A percentile compares a stretch with the other conserved stretches of the same genome.
Evolutionary conservation across 1,140 invertebrate genomes (phyloP).

Genomic region (Drosophila pseudoananassae): DNA sequence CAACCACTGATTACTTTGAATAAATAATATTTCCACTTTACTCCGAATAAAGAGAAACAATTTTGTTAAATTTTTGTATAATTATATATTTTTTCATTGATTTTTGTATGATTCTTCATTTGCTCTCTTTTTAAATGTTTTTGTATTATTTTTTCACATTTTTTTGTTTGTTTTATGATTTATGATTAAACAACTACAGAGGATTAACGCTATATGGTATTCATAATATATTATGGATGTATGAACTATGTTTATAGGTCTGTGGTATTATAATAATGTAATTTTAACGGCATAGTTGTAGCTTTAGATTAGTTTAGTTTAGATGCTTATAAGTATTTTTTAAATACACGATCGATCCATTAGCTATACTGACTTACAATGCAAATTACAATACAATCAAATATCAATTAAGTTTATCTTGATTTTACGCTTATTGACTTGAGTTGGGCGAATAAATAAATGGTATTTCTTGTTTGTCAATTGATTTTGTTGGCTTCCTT

Average conservation of each 20-base stretch:
- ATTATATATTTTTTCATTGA: conserved; percentile 76
- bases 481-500: conserved; percentile 11
- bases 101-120: conserved; percentile 44
- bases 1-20: not conserved
- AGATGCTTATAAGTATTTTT: conserved; percentile 58
- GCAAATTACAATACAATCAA: conserved; percentile 64
- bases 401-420: conserved; percentile 57
- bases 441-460: conserved; percentile 69
- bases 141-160: conserved; percentile 39
- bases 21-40: not conserved
- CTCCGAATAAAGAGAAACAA: not conserved
- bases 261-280: conserved; percentile 64
- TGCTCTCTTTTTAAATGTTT: conserved; percentile 29
- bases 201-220: conserved; percentile 79
- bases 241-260: conserved; percentile 63
- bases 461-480: conserved; percentile 10
- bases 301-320: conserved; percentile 66
- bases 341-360: conserved; percentile 51
- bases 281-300: conserved; percentile 72
- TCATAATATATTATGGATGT: conserved; percentile 65
- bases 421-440: conserved; percentile 66
- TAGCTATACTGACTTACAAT: conserved; percentile 52
- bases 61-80: conserved; percentile 57
- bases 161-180: conserved; percentile 57
- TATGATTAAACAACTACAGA: conserved; percentile 79